A percentile compares a stretch with the other conserved stretches of the same genome.
Evolutionary conservation across 2,888 invertebrate genomes (phyloP).

Genomic region (Hipparchia semele): DNA sequence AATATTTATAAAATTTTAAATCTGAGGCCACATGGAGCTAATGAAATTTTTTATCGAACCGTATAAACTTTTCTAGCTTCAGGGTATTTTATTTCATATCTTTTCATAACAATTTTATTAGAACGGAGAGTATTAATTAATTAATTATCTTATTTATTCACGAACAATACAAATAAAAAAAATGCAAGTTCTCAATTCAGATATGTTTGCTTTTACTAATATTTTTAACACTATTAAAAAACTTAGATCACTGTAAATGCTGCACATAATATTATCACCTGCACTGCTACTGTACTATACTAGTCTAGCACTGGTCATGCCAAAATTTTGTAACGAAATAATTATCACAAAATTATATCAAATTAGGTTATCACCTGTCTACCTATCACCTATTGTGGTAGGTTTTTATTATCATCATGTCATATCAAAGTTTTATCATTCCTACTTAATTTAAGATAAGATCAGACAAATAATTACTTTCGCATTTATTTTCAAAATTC

Average conservation of each 20-base stretch:
- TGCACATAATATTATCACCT: not conserved
- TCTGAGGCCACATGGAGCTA: too few species aligned
- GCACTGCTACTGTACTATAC: not conserved
- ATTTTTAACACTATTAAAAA: not conserved
- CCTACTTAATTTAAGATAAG: too few species aligned
- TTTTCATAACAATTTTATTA: not conserved
- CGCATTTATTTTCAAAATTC: too few species aligned
- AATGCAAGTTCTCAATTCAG: not conserved
- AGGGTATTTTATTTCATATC: not conserved
- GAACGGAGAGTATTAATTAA: not conserved
- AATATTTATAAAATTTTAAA: too few species aligned
- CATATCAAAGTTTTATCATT: not conserved
- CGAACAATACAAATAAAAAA: too few species aligned
- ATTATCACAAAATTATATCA: not conserved
- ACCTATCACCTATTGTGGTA: not conserved
- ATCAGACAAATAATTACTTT: too few species aligned
- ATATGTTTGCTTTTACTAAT: too few species aligned
- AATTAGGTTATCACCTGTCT: not conserved
- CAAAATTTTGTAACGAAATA: not conserved
- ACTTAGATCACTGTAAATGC: not conserved
- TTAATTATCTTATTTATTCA: too few species aligned
- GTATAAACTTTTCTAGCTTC: not conserved
- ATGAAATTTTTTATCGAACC: not conserved
- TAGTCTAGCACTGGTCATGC: not conserved
- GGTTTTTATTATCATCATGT: not conserved